These are phyloP conservation scores for Tetragnatha montana DNA, from an alignment of 2,888 invertebrate genomes.

Conservation along the genomic window DNA sequence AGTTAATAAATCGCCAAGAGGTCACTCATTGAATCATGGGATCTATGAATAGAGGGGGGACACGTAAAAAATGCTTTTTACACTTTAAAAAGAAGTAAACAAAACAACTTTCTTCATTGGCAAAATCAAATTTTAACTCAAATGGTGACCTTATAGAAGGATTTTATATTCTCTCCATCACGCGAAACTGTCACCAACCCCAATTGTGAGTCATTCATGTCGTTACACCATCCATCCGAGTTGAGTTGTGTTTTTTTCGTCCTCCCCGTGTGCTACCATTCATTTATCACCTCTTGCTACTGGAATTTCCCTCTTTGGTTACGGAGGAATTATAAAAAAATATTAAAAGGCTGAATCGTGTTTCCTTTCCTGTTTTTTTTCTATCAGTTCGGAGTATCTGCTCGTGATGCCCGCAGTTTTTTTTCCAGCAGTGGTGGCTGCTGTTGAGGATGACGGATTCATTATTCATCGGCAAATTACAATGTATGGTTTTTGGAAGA, in stretches of 20 bases:
- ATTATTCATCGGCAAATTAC: constrained; percentile 32
- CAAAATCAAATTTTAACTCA: too few relatives aligned
- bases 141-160: too few relatives aligned
- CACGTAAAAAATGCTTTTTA: too few relatives aligned
- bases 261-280: neutral
- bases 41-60: too few relatives aligned
- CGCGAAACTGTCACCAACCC: too few relatives aligned
- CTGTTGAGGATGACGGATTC: constrained; percentile 9
- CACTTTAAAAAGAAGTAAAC: too few relatives aligned
- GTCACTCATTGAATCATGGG: too few relatives aligned
- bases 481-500: constrained; percentile 13
- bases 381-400: neutral
- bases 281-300: constrained; percentile 43
- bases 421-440: neutral
- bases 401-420: neutral
- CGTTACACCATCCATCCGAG: neutral
- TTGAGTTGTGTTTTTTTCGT: constrained; percentile 27
- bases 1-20: too few relatives aligned
- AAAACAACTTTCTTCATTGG: too few relatives aligned
- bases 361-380: neutral
- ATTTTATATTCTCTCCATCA: too few relatives aligned
- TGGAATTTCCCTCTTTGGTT: constrained; percentile 30
- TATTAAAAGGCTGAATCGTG: constrained; percentile 18
- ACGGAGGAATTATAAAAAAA: constrained; percentile 22
- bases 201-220: too few relatives aligned